Evolutionary conservation across 2,113 vertebrate species (phyloP), one percentile per base, ranked within the genome.

Genomic region (Amphilophus citrinellus): DNA sequence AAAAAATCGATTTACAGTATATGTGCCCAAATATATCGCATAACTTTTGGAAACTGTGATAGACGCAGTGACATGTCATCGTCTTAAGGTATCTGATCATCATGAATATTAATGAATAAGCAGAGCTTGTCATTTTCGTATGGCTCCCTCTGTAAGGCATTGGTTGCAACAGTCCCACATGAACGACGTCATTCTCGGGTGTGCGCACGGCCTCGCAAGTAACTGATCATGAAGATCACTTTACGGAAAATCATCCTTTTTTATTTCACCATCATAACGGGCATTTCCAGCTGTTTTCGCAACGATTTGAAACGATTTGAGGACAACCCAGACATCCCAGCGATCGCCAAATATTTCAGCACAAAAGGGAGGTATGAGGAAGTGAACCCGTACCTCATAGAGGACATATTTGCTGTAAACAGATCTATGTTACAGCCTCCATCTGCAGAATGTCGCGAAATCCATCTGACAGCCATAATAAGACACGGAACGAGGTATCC

Each of bases 341-440:
- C 71, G 0, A 93, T 96, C 20, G 96, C 95, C 20, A 84, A 92
- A 18, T 97, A 97, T 77, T 99, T 99, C 93, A 96, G 94, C 87
- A 99, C 98, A 1, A 99, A 98, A 90, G 97, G 96, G 4, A 95
- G 98, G 61, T 99, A 99, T 47, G 97, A 98, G 90, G 97, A 98
- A 84, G 95, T 97, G 77, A 97, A 97, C 79, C 95, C 94, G 2
- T 30, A 97, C 32, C 95, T 97, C n/a, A 47, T 89, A 24, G 75
- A 47, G 14, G 96, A 97, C 77, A 96, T 97, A 42, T 91, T 96
- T 1, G 91, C 96, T 35, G 95, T 96, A 20, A 96, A 96, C 76
- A 85, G 73, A 17, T 95, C 95, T 3, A 63, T 93, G 1, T 30
- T 95, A n/a, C 92, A 92, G 77, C 93, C 95, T 22, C 96, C 94